Percentiles rank a stretch among this genome's conserved stretches.
Conservation (phyloP, 2,797 vertebrate species). For the Pseudomugil gertrudae region DNA sequence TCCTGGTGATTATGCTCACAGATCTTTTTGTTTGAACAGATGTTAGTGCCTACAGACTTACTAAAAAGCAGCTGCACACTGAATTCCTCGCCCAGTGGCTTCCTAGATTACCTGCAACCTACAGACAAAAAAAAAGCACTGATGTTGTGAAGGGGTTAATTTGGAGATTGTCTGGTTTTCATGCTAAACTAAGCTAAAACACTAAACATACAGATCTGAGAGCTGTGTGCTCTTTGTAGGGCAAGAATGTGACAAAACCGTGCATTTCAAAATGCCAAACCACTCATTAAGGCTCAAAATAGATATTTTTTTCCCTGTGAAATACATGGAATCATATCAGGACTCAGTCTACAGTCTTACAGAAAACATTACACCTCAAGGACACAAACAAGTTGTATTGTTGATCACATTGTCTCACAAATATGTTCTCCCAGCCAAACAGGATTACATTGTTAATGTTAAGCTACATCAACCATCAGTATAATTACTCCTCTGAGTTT, state of each 20-base stretch:
- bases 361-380: background rate
- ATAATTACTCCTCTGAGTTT: constrained; percentile 32
- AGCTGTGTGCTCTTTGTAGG: background rate
- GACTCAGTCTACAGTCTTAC: background rate
- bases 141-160: background rate
- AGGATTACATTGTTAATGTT: constrained; percentile 1
- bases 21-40: background rate
- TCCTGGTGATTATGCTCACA: background rate
- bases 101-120: background rate
- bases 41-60: background rate
- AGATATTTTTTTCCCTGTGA: background rate
- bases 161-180: constrained; percentile 2
- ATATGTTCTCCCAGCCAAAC: background rate
- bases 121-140: background rate
- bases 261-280: background rate
- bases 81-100: background rate
- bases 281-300: background rate
- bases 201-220: background rate
- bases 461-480: constrained; percentile 4
- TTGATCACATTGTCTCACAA: background rate
- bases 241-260: background rate
- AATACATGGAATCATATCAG: background rate
- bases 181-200: constrained; percentile 1
- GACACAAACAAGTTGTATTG: background rate
- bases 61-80: background rate